These are phyloP conservation scores for Rotaria sp. DNA, from an alignment of 2,888 invertebrate species.

Conservation along the genomic window DNA sequence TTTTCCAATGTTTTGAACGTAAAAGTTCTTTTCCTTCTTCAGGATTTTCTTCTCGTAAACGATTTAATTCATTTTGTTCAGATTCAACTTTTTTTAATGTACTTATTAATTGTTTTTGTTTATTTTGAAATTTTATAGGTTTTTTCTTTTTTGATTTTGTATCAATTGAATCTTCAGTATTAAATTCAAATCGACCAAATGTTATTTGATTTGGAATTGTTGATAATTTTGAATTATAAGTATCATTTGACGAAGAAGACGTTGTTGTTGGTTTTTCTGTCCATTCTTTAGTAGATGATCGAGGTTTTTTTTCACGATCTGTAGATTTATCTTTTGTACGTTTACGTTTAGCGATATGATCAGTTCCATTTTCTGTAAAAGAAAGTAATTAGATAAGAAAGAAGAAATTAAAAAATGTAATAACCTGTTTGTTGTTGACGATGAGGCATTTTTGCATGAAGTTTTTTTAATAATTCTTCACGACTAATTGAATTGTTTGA, in stretches of 20 bases:
- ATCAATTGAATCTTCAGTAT: neutral
- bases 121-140: neutral
- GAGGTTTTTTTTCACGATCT: neutral
- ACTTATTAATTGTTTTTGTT: neutral
- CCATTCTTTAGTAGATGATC: neutral
- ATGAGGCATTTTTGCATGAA: neutral
- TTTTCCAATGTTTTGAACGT: conserved; percentile 18
- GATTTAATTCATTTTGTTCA: neutral
- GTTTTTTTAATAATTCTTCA: neutral
- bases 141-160: neutral
- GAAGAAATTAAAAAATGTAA: neutral
- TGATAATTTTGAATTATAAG: neutral
- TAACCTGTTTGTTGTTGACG: neutral
- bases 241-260: too few relatives aligned
- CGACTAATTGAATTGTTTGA: neutral
- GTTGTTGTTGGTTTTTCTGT: neutral
- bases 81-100: neutral
- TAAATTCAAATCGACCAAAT: conserved; percentile 4
- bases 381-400: neutral
- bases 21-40: conserved; percentile 37
- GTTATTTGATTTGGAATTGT: neutral
- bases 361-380: neutral
- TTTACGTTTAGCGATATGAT: neutral
- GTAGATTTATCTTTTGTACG: neutral
- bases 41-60: conserved; percentile 31